Evolutionary conservation across 1,140 invertebrate genomes (phyloP).

Genomic region (Calosoma granatense): DNA sequence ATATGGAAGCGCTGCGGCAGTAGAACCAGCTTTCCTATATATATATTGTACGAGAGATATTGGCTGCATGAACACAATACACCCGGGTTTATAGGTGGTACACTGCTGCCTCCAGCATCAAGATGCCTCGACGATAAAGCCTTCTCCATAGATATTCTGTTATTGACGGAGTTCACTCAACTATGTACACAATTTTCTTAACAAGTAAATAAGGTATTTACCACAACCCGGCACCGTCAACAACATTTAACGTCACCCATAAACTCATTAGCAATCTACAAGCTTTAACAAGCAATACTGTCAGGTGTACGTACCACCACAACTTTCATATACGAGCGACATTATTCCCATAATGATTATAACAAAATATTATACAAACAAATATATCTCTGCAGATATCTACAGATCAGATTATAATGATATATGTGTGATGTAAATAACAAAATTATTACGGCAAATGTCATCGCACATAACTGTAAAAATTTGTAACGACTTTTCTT

Average conservation of each 20-base stretch:
- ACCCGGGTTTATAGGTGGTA: background rate
- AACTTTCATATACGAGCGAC: no score
- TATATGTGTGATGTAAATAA: no score
- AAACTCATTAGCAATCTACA: background rate
- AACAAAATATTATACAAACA: no score
- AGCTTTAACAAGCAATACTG: no score
- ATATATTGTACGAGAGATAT: background rate
- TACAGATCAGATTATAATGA: no score
- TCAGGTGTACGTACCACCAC: no score
- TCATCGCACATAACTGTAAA: background rate
- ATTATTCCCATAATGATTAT: no score
- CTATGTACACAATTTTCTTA: conserved; percentile 3
- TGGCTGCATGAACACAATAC: background rate
- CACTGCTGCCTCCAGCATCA: background rate
- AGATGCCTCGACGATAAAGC: background rate
- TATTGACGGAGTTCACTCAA: conserved; percentile 2
- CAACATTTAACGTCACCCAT: background rate
- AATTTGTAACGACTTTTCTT: background rate
- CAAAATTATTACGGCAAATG: background rate
- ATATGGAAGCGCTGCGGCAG: background rate
- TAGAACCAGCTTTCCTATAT: background rate
- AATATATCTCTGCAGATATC: no score
- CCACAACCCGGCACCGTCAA: background rate
- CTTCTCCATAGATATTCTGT: background rate
- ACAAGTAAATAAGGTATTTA: background rate